Base-by-base conservation (phyloP, 2,113 vertebrate genomes). In the Ranitomeya imitator region DNA sequence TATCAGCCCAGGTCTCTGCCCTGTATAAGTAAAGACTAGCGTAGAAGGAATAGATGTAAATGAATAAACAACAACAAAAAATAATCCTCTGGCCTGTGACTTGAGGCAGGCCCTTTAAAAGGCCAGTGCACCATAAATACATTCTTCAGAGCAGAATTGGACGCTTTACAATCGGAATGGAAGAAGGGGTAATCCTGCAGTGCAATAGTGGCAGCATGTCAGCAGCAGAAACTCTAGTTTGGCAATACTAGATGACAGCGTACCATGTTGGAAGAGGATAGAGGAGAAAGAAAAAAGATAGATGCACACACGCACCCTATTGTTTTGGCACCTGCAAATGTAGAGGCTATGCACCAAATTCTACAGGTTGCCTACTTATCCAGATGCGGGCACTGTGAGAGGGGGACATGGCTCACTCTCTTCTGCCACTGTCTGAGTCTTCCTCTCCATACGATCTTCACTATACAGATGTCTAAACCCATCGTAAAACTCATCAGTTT, bases 401-500 rank as follows among this genome's bases (percentile, higher is more conserved):
- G 93, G 93, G 0, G 95, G 95, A 31, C 94, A 95, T 0, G 91
- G 91, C 1, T 91, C 93, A 26, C 60, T 87, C 18, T 85, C 85
- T 52, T 69, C 63, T 60, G 90, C 91, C 51, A 84, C 91, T 78
- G 81, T 19, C 85, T 65, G 54, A 60, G 23, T 19, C 31, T 71
- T 57, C 5, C 11, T 71, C 19, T 37, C 67, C 3, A 83, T 90
- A 7, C 85, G 87, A 0, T 63, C 87, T 88, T 96, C 95, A 0
- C 88, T 85, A 19, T 94, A 93, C 86, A 95, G 89, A 37, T 91
- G 77, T 67, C 90, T 10, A 31, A 96, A 94, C n/a, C 94, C 95
- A 65, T 95, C 94, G 0, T 91, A 95, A 81, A 91, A 94, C 31
- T 95, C 95, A 1, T 94, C 94, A 0, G 60, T 37, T 84, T 94